These are phyloP conservation scores for Artibeus lituratus DNA, from an alignment of 2,797 vertebrate species.

Conservation along the genomic window DNA sequence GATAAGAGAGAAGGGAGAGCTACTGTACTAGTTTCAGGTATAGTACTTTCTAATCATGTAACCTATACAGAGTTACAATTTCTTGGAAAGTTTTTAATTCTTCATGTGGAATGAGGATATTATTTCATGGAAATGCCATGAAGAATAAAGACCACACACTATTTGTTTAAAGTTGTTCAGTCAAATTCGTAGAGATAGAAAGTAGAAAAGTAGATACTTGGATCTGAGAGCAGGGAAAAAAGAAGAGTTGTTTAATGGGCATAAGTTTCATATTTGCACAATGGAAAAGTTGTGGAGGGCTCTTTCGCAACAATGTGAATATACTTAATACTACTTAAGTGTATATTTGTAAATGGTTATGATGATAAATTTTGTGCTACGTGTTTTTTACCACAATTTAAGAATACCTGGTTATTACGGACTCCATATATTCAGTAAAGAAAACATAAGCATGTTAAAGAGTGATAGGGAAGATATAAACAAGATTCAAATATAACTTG, in stretches of 20 bases:
- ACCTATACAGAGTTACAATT: not conserved
- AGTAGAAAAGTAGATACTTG: not conserved
- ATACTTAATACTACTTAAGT: not conserved
- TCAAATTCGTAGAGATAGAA: not conserved
- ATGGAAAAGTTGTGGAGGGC: not conserved
- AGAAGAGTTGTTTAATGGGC: not conserved
- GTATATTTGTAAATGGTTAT: not conserved
- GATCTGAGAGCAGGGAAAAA: not conserved
- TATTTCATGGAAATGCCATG: not conserved
- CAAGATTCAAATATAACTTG: not conserved
- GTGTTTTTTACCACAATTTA: not conserved
- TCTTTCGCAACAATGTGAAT: not conserved
- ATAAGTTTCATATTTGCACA: not conserved
- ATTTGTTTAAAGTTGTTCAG: not conserved
- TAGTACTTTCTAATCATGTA: not conserved
- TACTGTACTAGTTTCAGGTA: not conserved
- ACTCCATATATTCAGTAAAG: not conserved
- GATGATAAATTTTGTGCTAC: not conserved
- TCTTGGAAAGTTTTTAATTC: not conserved
- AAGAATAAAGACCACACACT: not conserved
- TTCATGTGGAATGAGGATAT: conserved; percentile 11
- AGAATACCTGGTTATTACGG: not conserved
- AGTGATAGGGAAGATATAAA: not conserved
- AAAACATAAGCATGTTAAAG: not conserved
- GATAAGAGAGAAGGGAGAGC: not conserved